A percentile compares a stretch with the other conserved stretches of the same genome.
phyloP scores from a whole-genome alignment of 2,113 vertebrate species.

The Zootoca vivipara region DNA sequence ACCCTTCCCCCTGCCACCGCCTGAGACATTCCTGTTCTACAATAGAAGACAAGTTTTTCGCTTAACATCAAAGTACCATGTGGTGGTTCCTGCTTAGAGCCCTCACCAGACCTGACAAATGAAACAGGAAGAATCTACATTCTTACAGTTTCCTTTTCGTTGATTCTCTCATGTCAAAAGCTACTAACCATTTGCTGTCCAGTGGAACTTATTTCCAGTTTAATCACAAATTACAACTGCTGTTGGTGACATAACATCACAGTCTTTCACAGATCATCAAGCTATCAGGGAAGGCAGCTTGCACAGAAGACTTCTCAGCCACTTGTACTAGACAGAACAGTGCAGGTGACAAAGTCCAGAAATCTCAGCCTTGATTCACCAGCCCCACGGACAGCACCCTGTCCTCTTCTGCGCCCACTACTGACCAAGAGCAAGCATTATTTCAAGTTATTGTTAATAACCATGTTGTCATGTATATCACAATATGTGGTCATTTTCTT shows the following conservation, averaged over 20 bases:
- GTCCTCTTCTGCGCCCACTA: not conserved
- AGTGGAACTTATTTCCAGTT: not conserved
- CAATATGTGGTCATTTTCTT: constrained; percentile 84
- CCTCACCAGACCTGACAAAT: not conserved
- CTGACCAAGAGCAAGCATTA: constrained; percentile 17
- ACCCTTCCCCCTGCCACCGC: not conserved
- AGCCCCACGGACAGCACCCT: not conserved
- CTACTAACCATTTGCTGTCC: not conserved
- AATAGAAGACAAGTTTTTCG: not conserved
- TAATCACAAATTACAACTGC: constrained; percentile 14
- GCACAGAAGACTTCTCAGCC: not conserved
- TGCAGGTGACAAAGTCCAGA: constrained; percentile 12
- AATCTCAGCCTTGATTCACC: not conserved
- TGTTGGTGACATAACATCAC: constrained; percentile 11
- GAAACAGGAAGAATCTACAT: not conserved
- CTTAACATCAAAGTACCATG: not conserved
- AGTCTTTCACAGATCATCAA: not conserved
- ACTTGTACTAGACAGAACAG: not conserved
- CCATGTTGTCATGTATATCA: constrained; percentile 80
- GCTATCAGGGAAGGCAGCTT: not conserved
- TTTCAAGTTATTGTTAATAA: constrained; percentile 89
- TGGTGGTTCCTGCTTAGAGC: not conserved
- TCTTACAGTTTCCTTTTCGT: constrained; percentile 15
- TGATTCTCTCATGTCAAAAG: constrained; percentile 19
- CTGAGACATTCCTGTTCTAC: not conserved